Evolutionary conservation across 2,113 vertebrate genomes (phyloP).

Genomic region (Oxygymnocypris stewartii): DNA sequence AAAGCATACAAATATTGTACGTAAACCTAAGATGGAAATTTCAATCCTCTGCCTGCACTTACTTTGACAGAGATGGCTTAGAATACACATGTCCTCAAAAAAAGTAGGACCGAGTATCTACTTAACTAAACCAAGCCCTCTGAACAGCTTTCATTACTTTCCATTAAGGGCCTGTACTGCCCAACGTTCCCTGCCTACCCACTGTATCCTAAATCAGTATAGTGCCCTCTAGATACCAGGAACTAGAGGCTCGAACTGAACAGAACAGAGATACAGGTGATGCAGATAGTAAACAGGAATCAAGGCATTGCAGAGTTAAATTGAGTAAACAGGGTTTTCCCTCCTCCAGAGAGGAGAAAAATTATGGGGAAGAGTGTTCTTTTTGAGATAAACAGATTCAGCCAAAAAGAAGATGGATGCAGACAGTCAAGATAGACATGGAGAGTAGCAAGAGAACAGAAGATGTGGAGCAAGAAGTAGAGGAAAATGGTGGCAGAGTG

Average conservation of each 20-base stretch:
- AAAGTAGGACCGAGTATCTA: slow-evolving; percentile 53
- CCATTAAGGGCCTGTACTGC: slow-evolving; percentile 54
- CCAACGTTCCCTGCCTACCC: slow-evolving; percentile 69
- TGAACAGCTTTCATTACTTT: slow-evolving; percentile 62
- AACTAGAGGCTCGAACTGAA: slow-evolving; percentile 59
- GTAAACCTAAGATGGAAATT: slow-evolving; percentile 49
- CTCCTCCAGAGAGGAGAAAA: slow-evolving; percentile 64
- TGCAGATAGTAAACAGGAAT: slow-evolving; percentile 70
- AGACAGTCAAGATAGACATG: slow-evolving; percentile 66
- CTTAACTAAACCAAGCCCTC: slow-evolving; percentile 63
- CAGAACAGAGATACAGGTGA: slow-evolving; percentile 61
- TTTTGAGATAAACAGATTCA: slow-evolving; percentile 66
- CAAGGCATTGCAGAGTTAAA: slow-evolving; percentile 63
- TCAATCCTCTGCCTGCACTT: slow-evolving; percentile 55
- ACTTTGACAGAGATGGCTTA: slow-evolving; percentile 53
- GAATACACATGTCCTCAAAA: slow-evolving; percentile 49
- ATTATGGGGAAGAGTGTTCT: slow-evolving; percentile 54
- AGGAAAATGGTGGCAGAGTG: slow-evolving; percentile 67
- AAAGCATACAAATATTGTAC: slow-evolving; percentile 66
- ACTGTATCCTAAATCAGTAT: slow-evolving; percentile 69
- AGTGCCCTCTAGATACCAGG: slow-evolving; percentile 56
- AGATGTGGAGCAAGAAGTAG: slow-evolving; percentile 59
- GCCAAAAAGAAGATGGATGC: slow-evolving; percentile 70
- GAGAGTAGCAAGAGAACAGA: slow-evolving; percentile 64
- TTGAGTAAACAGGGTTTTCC: slow-evolving; percentile 50